Conservation (phyloP, 2,888 invertebrate species). For the Chironomus tentans region DNA sequence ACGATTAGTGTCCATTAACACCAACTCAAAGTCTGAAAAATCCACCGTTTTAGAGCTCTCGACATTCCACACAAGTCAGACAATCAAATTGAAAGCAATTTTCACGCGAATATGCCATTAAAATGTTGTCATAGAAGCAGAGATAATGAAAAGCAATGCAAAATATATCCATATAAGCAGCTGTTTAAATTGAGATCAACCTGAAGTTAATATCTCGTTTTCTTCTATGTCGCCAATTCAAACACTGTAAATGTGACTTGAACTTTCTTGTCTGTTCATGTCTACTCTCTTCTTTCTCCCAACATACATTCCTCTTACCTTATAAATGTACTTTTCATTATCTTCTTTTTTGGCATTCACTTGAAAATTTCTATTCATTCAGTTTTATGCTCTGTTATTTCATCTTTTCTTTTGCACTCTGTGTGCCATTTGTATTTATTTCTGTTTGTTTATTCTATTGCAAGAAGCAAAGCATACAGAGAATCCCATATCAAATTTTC, state of each 20-base stretch:
- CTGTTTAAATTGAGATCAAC: slow-evolving; percentile 15
- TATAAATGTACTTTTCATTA: not conserved
- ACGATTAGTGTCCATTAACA: too few relatives aligned
- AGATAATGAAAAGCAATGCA: not conserved
- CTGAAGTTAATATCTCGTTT: not conserved
- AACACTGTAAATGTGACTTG: not conserved
- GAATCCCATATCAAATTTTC: too few relatives aligned
- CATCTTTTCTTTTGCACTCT: too few relatives aligned
- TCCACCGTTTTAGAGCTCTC: too few relatives aligned
- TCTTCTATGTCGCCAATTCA: not conserved
- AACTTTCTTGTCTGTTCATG: slow-evolving; percentile 18
- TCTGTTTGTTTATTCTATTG: too few relatives aligned
- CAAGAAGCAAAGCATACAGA: too few relatives aligned
- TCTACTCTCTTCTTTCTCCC: not conserved
- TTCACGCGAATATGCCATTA: too few relatives aligned
- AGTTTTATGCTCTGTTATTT: too few relatives aligned
- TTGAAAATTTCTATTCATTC: too few relatives aligned
- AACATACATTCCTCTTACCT: not conserved
- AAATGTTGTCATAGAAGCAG: not conserved
- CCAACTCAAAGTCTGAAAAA: too few relatives aligned
- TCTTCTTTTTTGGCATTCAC: not conserved
- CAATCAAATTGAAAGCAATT: not conserved
- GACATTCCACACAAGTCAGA: too few relatives aligned
- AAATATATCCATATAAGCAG: not conserved
- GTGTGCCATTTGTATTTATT: too few relatives aligned